phyloP scores from a whole-genome alignment of 2,888 invertebrate species.

The Harpalus rubripes region DNA sequence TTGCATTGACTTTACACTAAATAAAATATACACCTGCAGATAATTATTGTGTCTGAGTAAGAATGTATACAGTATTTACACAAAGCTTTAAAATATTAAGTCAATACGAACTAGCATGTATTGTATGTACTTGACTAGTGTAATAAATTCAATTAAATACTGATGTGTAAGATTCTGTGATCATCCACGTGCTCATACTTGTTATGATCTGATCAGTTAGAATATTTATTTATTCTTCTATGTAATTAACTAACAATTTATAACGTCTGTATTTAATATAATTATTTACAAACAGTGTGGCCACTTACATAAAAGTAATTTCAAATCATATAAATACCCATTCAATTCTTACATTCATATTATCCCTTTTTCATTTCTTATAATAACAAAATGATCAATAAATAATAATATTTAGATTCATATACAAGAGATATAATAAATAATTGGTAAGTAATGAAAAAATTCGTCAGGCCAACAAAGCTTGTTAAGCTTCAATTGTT shows the following conservation, averaged over 20 bases:
- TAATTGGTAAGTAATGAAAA: conserved; percentile 43
- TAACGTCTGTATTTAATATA: conserved; percentile 62
- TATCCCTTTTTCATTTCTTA: conserved; percentile 46
- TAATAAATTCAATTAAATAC: conserved; percentile 72
- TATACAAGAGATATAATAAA: conserved; percentile 55
- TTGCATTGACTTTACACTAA: conserved; percentile 68
- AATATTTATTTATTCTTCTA: conserved; percentile 73
- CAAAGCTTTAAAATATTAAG: conserved; percentile 68
- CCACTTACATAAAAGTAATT: conserved; percentile 59
- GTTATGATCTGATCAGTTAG: conserved; percentile 69
- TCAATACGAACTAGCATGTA: conserved; percentile 68
- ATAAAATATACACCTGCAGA: conserved; percentile 68
- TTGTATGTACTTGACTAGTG: conserved; percentile 69
- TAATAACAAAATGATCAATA: conserved; percentile 59
- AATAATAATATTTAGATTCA: conserved; percentile 51
- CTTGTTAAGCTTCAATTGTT: conserved; percentile 51
- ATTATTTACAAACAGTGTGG: conserved; percentile 66
- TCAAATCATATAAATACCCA: conserved; percentile 63
- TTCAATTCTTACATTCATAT: conserved; percentile 61
- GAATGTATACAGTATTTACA: conserved; percentile 70
- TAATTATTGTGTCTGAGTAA: conserved; percentile 69
- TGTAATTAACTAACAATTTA: conserved; percentile 71
- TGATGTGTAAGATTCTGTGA: conserved; percentile 73
- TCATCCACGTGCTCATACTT: conserved; percentile 58
- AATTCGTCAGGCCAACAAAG: conserved; percentile 39